Base-by-base conservation (phyloP, 2,113 vertebrate species). In the Xiphorhynchus elegans region DNA sequence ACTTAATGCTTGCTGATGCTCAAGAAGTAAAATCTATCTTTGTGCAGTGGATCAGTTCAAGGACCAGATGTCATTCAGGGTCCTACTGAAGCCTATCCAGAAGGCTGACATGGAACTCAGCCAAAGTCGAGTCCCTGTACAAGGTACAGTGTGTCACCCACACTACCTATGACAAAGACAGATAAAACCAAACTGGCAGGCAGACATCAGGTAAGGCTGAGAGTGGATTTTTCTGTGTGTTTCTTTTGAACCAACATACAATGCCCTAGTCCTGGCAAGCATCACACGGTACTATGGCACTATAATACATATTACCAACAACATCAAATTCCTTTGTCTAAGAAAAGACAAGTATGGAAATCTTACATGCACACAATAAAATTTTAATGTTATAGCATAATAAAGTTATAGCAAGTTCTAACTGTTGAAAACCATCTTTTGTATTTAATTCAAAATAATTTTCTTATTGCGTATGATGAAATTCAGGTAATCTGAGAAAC, bases 401-500 rank as follows among this genome's bases (percentile, higher is more conserved):
- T 94, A 91, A 95, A 93, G 44, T 70, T 68, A 89, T 75, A 78
- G 78, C 90, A 88, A 96, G 90, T 87, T 85, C 69, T 77, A 96
- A 95, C 93, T 95, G 73, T 59, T 96, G 79, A 97, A 95, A 96
- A 72, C 7, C 7, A 74, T 24, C 55, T 95, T 96, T 93, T 94
- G 52, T 89, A 95, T 87, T 93, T 90, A 96, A 96, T 96, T 49
- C 50, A 90, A 91, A 95, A 93, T 97, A 96, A 97, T 97, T 97
- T 96, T 92, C 81, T 84, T 83, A 91, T 96, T 97, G 92, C 23
- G 21, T 77, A 85, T 91, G 76, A 68, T 79, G 91, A 93, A 96
- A 89, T 93, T 87, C 79, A 91, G 68, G 97, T 96, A 96, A 97
- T 76, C 66, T 85, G 95, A 97, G 97, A 96, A 93, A 93, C 73